These are phyloP conservation scores for Riptortus pedestris DNA, from an alignment of 1,140 invertebrate species.

Conservation along the genomic window DNA sequence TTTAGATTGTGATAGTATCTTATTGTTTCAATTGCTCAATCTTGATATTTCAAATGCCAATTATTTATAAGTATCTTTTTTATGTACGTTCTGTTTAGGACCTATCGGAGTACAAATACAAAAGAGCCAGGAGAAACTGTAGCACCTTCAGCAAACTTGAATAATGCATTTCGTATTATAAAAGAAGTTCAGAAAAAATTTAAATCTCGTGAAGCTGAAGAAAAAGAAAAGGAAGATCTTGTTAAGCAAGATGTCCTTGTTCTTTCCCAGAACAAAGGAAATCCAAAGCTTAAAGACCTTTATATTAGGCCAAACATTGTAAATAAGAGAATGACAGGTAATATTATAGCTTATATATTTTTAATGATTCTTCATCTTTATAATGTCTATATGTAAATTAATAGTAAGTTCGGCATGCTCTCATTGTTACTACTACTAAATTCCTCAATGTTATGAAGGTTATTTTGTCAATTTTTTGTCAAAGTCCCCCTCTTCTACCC, in stretches of 20 bases:
- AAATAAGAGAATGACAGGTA: constrained; percentile 88
- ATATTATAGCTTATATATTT: constrained; percentile 10
- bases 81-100: constrained; percentile 55
- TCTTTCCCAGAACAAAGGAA: constrained; percentile 89
- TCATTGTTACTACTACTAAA: no score
- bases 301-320: constrained; percentile 98
- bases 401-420: no score
- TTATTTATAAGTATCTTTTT: no score
- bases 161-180: constrained; percentile 91
- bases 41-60: no score
- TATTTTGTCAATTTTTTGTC: not conserved
- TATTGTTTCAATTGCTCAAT: no score
- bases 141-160: constrained; percentile 89
- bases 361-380: no score
- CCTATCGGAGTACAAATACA: constrained; percentile 94
- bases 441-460: not conserved
- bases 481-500: no score
- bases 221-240: constrained; percentile 94
- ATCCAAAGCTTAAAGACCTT: constrained; percentile 96
- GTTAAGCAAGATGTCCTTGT: constrained; percentile 98
- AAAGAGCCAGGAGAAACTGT: constrained; percentile 95
- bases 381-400: no score
- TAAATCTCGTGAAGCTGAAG: constrained; percentile 95
- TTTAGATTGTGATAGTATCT: no score
- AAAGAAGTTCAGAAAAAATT: constrained; percentile 99